phyloP scores from a whole-genome alignment of 64 coral and sea anemone genomes.

The Pocillopora verrucosa region DNA sequence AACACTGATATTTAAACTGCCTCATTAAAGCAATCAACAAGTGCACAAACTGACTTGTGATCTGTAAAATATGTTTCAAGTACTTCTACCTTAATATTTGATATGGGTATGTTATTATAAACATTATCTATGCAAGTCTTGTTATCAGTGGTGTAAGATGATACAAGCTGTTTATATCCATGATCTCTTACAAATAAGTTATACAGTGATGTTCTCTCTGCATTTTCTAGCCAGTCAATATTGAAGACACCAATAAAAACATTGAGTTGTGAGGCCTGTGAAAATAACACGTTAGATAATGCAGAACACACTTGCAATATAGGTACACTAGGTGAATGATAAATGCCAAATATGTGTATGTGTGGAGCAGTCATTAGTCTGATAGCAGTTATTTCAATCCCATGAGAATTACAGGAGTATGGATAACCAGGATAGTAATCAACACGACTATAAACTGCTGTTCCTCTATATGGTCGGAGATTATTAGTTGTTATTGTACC shows the following conservation, averaged over 20 bases:
- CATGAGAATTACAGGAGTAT: conserved; percentile 23
- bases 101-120: conserved; percentile 21
- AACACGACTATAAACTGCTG: background rate
- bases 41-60: conserved; percentile 24
- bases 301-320: background rate
- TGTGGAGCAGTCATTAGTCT: conserved; percentile 18
- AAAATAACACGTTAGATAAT: background rate
- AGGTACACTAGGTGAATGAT: conserved; percentile 25
- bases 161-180: conserved; percentile 15
- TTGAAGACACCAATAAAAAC: conserved; percentile 27
- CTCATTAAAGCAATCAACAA: background rate
- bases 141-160: conserved; percentile 35
- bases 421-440: too few species aligned
- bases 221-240: conserved; percentile 28
- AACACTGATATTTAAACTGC: too few species aligned
- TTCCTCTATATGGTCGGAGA: background rate
- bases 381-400: conserved; percentile 21
- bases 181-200: conserved; percentile 17
- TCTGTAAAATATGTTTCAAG: conserved; percentile 34
- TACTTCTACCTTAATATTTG: background rate
- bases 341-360: conserved; percentile 11
- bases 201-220: conserved; percentile 13
- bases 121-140: conserved; percentile 26
- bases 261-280: background rate
- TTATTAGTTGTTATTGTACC: background rate